Conservation (phyloP, 2,888 invertebrate genomes). For the Mythimna albipuncta region DNA sequence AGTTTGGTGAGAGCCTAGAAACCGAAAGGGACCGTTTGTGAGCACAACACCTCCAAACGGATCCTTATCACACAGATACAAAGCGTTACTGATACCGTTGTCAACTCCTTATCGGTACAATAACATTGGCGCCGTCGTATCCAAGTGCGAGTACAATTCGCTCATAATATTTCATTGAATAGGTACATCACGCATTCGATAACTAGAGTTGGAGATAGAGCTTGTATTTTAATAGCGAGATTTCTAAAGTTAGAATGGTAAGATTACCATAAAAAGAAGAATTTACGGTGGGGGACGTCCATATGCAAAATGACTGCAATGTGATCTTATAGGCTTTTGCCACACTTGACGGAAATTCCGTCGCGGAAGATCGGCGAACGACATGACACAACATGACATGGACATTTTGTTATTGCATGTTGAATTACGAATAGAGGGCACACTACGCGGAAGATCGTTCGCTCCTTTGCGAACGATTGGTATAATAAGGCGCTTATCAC, state of each 20-base stretch:
- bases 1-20: not conserved
- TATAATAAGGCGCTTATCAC: too few species aligned
- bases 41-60: constrained; percentile 17
- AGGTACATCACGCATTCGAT: constrained; percentile 31
- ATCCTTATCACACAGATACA: constrained; percentile 54
- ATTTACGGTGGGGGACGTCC: not conserved
- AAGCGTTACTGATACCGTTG: constrained; percentile 47
- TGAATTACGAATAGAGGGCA: too few species aligned
- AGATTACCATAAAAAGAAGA: not conserved
- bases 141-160: constrained; percentile 45
- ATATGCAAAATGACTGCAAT: too few species aligned
- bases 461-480: too few species aligned
- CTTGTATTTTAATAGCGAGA: constrained; percentile 11
- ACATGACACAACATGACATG: too few species aligned
- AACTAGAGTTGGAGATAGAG: constrained; percentile 34
- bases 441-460: too few species aligned
- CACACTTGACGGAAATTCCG: too few species aligned
- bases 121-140: constrained; percentile 59
- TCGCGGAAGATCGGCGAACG: too few species aligned
- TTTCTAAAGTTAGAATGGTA: constrained; percentile 1
- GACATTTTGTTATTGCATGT: too few species aligned
- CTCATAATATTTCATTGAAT: constrained; percentile 43
- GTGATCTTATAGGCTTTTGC: too few species aligned
- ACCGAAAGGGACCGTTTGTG: not conserved
- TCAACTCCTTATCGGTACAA: constrained; percentile 53